Evolutionary conservation across 2,888 invertebrate species (phyloP), one percentile per base, ranked within the genome.

Genomic region (Unio pictorum): DNA sequence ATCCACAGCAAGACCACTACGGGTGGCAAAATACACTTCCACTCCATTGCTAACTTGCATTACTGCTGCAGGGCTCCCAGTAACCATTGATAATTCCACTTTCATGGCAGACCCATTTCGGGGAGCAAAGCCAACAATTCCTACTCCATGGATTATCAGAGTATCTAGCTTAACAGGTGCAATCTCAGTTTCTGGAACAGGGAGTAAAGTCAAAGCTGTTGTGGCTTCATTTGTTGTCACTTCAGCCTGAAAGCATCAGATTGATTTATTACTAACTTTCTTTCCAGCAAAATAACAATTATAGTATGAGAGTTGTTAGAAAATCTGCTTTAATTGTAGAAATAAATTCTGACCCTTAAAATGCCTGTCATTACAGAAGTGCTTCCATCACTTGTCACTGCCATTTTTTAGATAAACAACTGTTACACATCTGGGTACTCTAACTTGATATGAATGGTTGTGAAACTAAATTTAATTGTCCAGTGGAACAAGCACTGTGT

Each of bases 31-130:
- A 62, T 67, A 74, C 23, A 83, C 58, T 58, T 76, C 76, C 3
- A 76, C 70, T 60, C 73, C 69, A 11, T 68, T 55, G 23, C 76
- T 78, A 6, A 81, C 74, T 17, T 54, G 54, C n/a, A 83, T 57
- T 4, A 71, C 60, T 6, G 81, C 74, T 1, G 66, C 60, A n/a
- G 57, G 6, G 45, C 66, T 72, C 28, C 81, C 78, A 15, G 45
- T 76, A n/a, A 83, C 72, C 11, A 57, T 64, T 11, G 70, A 76
- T 18, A 83, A 66, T 26, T 73, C 72, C 15, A 73, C 80, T 58
- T 68, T 73, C 20, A 81, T 61, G 17, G 74, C 60, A 5, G 71
- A 68, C 15, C 73, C 20, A 15, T 64, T 56, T 1, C 81, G 64
- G 7, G 74, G 61, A 17, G 55, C 57, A 61, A 83, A 80, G 8